Base-by-base conservation (phyloP, 2,888 invertebrate genomes). In the Synanthedon formicaeformis region DNA sequence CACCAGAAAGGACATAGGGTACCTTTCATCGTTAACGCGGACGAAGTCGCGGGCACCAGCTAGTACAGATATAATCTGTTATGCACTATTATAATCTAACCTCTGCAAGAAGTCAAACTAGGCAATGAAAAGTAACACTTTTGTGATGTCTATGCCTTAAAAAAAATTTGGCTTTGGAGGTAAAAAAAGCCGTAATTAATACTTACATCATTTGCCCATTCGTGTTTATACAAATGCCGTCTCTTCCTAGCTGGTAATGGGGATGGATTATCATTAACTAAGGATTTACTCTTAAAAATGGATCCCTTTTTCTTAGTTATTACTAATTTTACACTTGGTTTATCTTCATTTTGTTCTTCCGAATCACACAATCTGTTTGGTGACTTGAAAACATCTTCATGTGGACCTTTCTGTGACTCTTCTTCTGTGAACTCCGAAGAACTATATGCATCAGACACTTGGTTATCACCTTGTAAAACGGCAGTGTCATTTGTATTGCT, bases 231-330 rank as follows among this genome's bases (percentile, higher is more conserved):
- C 41, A 96, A 79, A 54, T 94, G 95, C 51, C 94, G 89, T 76
- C 96, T 94, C 66, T 94, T 91, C 58, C 91, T 82, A 53, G 91
- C 91, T 16, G 89, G 89, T 56, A 88, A 63, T 10, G 89, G 86
- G 53, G 85, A 85, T 23, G 84, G 78, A 63, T 91, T 91, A 60
- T 91, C 91, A 60, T 91, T 89, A 13, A 92, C 90, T 59, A 92
- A 78, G 12, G 92, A 92, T 55, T 96, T 91, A 68, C 95, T 95
- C 71, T 96, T 96, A 71, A 96, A 96, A 73, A 96, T 96, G 65
- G 95, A 95, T 50, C 95, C 95, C 71, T 96, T 96, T 75, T 95
- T 96, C 73, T 93, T 93, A 1, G 92, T 92, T 58, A 93, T 93
- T 14, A 93, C 91, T 58, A 93, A 73, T 67, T 93, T 93, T 16